Base-by-base conservation (phyloP, 2,888 invertebrate genomes). In the Hipparchia semele region DNA sequence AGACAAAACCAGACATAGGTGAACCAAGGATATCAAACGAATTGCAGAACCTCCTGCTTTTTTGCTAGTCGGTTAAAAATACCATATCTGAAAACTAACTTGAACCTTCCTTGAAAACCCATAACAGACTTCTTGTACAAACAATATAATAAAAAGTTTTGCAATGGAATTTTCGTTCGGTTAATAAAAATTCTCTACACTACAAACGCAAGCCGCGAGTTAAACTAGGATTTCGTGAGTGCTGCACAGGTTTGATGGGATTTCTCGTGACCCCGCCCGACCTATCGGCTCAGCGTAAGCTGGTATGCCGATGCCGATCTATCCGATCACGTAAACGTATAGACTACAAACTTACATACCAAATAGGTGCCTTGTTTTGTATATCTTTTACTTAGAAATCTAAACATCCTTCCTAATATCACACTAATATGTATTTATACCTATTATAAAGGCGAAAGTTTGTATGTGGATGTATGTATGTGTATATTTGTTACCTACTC, bases 201-300 rank as follows among this genome's bases (percentile, higher is more conserved):
- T n/a, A 13, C 46, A 58, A 66, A 68, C 67, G 58, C 13, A 67
- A 45, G 58, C 49, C 49, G 46, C 68, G 58, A 10, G 58, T 68
- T 23, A 23, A 58, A 58, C 68, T 49, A 58, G 58, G 58, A 68
- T 68, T 58, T 58, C 58, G 68, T 68, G 68, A 68, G 58, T 58
- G 68, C 56, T 56, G 56, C 56, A 58, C 68, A 13, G 68, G 56
- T 68, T 68, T 68, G 54, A 58, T 60, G 49, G 64, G 68, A 69
- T 71, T 61, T 65, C 65, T 54, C 46, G 13, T 65, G 66, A 74
- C 71, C 74, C 58, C 71, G 61, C 51, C 46, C 68, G 71, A 74
- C 65, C 64, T 56, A 2, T 39, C 39, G 39, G 39, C 71, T 64
- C 59, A 2, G 23, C 54, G 39, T 62, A 62, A 68, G 61, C 67